Evolutionary conservation across 2,888 invertebrate genomes (phyloP).

Genomic region (Chydorus sphaericus): DNA sequence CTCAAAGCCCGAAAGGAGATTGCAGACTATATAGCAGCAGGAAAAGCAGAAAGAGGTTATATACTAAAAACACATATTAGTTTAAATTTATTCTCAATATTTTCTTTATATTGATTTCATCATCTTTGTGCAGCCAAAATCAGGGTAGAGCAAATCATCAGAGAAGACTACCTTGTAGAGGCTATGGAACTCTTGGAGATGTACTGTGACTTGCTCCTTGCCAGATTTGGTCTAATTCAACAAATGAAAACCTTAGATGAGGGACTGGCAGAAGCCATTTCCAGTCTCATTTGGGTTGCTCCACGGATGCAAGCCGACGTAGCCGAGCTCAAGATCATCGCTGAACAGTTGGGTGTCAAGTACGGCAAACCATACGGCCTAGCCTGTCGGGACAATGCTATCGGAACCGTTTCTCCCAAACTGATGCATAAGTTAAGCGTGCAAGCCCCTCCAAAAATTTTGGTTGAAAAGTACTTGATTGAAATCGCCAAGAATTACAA

Average conservation of each 20-base stretch:
- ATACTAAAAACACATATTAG: too few relatives aligned
- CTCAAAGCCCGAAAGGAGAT: conserved; percentile 94
- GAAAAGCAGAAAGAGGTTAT: conserved; percentile 36
- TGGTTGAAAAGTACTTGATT: conserved; percentile 85
- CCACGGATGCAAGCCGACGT: conserved; percentile 74
- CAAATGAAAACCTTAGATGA: conserved; percentile 90
- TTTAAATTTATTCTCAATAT: background rate
- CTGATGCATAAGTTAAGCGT: conserved; percentile 83
- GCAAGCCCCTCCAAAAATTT: conserved; percentile 84
- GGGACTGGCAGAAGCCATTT: conserved; percentile 88
- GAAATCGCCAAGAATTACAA: conserved; percentile 94
- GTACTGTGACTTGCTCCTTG: conserved; percentile 93
- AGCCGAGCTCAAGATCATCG: conserved; percentile 57
- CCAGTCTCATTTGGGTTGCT: conserved; percentile 92
- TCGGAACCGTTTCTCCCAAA: conserved; percentile 72
- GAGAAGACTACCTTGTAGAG: conserved; percentile 97
- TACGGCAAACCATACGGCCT: conserved; percentile 90
- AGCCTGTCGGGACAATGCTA: conserved; percentile 65
- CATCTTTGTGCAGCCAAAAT: conserved; percentile 55
- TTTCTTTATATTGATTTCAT: background rate
- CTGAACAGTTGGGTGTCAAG: conserved; percentile 74
- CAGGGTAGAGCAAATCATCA: conserved; percentile 93
- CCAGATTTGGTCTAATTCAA: conserved; percentile 88
- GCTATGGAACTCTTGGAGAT: conserved; percentile 98
- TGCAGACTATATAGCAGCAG: conserved; percentile 79